Conservation (phyloP, 1,140 invertebrate genomes). For the Platorchestia sp. region DNA sequence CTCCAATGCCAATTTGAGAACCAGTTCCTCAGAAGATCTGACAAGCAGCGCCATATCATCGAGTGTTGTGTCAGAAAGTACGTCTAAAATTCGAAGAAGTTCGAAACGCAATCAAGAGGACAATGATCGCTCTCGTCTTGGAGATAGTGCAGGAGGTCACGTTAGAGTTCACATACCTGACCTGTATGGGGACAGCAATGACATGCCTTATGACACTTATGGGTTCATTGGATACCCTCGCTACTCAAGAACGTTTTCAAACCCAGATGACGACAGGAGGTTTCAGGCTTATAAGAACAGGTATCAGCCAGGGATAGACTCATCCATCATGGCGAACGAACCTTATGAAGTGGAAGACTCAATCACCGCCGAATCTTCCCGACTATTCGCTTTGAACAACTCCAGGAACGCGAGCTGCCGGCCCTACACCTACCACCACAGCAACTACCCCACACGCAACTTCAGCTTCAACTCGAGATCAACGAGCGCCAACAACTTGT, state of each 20-base stretch:
- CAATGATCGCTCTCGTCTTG: neutral
- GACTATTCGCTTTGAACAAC: slow-evolving; percentile 3
- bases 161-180: slow-evolving; percentile 16
- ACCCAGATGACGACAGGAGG: slow-evolving; percentile 17
- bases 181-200: neutral
- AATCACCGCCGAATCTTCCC: slow-evolving; percentile 14
- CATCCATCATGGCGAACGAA: neutral
- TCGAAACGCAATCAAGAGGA: neutral
- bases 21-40: neutral
- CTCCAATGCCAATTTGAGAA: neutral
- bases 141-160: neutral
- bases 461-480: slow-evolving; percentile 32
- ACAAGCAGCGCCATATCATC: neutral
- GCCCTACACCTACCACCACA: slow-evolving; percentile 20
- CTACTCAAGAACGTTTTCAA: neutral
- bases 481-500: neutral
- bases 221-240: neutral
- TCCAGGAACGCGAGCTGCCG: neutral
- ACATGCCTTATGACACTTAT: neutral
- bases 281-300: slow-evolving; percentile 27
- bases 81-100: neutral
- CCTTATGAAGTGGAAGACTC: neutral
- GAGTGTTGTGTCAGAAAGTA: neutral
- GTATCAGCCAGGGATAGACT: neutral
- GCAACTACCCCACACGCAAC: slow-evolving; percentile 28